These are phyloP conservation scores for Micrasema minimum DNA, from an alignment of 1,140 invertebrate species.

Conservation along the genomic window DNA sequence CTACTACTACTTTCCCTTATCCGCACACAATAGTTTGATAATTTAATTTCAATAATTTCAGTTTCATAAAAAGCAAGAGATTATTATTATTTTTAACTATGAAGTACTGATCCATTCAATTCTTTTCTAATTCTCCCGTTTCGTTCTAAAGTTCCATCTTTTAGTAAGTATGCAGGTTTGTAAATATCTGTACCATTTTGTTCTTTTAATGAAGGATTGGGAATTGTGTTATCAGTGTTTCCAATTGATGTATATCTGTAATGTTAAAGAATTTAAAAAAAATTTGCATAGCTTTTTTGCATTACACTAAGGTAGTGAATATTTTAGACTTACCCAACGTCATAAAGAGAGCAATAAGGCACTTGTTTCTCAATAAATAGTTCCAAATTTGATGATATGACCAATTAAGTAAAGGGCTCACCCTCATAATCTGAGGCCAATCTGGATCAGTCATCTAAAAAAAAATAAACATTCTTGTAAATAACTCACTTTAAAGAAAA, in stretches of 20 bases:
- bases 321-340: slow-evolving; percentile 73
- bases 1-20: no score
- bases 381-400: slow-evolving; percentile 89
- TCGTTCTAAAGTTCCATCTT: slow-evolving; percentile 76
- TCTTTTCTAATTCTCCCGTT: slow-evolving; percentile 65
- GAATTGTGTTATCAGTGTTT: slow-evolving; percentile 78
- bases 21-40: no score
- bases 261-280: slow-evolving; percentile 15
- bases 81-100: no score
- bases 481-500: no score
- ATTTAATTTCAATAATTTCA: no score
- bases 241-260: slow-evolving; percentile 88
- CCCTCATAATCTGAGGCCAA: slow-evolving; percentile 89
- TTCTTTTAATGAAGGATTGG: slow-evolving; percentile 78
- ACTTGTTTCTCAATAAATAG: slow-evolving; percentile 82
- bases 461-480: no score
- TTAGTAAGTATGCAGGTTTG: slow-evolving; percentile 83
- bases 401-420: slow-evolving; percentile 92
- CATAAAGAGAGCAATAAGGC: slow-evolving; percentile 91
- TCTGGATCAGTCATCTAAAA: slow-evolving; percentile 82
- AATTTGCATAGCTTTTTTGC: no score
- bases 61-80: no score
- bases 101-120: slow-evolving; percentile 13
- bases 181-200: slow-evolving; percentile 68
- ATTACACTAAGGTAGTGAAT: slow-evolving; percentile 24